These are phyloP conservation scores for Zalophus californianus DNA, from an alignment of 2,797 vertebrate species.

Conservation along the genomic window DNA sequence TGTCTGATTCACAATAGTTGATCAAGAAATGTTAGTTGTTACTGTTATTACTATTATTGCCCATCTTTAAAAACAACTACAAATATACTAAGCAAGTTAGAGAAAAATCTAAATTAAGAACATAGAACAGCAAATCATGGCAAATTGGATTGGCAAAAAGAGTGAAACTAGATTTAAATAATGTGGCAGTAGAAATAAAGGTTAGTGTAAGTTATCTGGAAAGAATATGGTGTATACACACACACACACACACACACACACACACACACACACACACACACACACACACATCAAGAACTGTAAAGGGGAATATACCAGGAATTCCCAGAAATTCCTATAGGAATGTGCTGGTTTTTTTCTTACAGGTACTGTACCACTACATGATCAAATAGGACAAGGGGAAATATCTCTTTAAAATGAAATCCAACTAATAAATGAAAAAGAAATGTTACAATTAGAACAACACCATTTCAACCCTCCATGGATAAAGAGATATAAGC, in stretches of 20 bases:
- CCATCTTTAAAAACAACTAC: neutral
- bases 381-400: neutral
- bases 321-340: neutral
- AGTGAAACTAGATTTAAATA: neutral
- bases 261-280: neutral
- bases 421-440: neutral
- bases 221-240: neutral
- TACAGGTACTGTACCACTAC: neutral
- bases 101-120: slow-evolving; percentile 42
- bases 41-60: neutral
- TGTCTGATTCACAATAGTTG: neutral
- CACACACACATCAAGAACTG: neutral
- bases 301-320: neutral
- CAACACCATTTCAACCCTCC: neutral
- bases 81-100: slow-evolving; percentile 10
- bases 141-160: neutral
- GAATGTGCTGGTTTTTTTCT: slow-evolving; percentile 21
- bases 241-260: neutral
- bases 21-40: neutral
- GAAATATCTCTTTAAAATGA: neutral
- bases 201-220: neutral
- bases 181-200: neutral
- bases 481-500: neutral
- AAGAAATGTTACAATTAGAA: slow-evolving; percentile 15
- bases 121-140: neutral